Conservation (phyloP, 1,140 invertebrate species). For the Trichonephila clavipes region DNA sequence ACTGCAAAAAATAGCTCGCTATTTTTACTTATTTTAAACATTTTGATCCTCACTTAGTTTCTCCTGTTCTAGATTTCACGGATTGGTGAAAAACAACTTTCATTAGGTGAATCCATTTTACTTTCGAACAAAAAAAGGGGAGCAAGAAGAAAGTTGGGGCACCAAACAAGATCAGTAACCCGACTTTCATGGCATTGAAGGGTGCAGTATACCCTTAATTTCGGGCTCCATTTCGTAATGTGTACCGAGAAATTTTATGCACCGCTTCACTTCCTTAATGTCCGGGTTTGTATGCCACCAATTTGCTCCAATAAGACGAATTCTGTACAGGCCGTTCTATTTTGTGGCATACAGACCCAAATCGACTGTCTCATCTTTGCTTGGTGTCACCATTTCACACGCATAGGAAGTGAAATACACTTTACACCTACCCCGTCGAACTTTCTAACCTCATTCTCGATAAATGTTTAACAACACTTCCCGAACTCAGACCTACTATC, state of each 20-base stretch:
- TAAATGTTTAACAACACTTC: not conserved
- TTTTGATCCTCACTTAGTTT: no score
- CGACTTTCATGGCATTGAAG: not conserved
- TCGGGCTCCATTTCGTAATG: not conserved
- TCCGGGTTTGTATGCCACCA: not conserved
- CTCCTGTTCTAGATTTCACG: not conserved
- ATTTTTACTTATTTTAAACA: no score
- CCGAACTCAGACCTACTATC: not conserved
- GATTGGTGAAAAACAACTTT: not conserved
- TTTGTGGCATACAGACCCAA: slow-evolving; percentile 9
- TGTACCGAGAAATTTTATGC: not conserved
- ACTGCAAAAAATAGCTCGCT: no score
- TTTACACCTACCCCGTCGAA: slow-evolving; percentile 4
- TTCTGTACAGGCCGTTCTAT: not conserved
- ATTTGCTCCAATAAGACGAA: not conserved
- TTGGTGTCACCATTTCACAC: not conserved
- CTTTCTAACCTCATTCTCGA: not conserved
- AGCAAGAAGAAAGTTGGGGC: not conserved
- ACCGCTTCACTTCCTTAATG: slow-evolving; percentile 11
- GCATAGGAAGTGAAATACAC: not conserved
- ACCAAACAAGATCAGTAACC: not conserved
- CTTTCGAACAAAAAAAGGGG: not conserved
- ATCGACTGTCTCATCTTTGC: slow-evolving; percentile 15
- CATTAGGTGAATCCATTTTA: not conserved
- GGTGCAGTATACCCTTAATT: not conserved